These are phyloP conservation scores for Indicator indicator DNA, from an alignment of 2,113 vertebrate genomes.

Conservation along the genomic window DNA sequence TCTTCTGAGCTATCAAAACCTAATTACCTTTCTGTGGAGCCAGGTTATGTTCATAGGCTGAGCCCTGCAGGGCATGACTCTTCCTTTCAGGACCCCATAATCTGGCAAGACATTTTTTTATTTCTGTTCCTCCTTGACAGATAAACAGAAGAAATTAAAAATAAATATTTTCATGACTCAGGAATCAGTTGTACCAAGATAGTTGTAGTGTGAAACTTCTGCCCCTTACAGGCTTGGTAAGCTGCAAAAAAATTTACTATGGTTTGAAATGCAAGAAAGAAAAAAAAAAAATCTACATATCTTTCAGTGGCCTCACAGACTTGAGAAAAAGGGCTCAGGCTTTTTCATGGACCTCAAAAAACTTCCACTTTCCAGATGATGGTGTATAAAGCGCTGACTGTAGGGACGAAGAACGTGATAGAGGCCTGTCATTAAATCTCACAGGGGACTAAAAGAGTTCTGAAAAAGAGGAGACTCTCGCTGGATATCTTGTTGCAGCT, in stretches of 20 bases:
- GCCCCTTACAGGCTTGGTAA: background rate
- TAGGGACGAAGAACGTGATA: background rate
- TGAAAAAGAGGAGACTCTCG: background rate
- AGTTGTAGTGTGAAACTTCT: background rate
- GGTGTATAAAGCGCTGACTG: background rate
- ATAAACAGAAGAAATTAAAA: background rate
- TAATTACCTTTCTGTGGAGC: background rate
- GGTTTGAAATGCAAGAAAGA: background rate
- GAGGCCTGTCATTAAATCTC: background rate
- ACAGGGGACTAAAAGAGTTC: background rate
- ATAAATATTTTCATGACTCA: background rate
- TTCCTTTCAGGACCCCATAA: background rate
- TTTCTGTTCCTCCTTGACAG: background rate
- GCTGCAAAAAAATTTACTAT: background rate
- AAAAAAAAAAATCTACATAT: background rate
- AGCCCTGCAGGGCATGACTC: background rate
- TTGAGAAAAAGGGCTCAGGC: background rate
- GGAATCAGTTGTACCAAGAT: background rate
- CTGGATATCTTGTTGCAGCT: background rate
- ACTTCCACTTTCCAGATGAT: background rate
- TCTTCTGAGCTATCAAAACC: constrained; percentile 35
- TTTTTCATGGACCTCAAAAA: background rate
- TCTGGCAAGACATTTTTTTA: background rate
- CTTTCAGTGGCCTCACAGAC: background rate
- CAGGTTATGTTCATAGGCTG: background rate